Conservation (phyloP, 2,113 vertebrate genomes). For the Cercopithecus mona region DNA sequence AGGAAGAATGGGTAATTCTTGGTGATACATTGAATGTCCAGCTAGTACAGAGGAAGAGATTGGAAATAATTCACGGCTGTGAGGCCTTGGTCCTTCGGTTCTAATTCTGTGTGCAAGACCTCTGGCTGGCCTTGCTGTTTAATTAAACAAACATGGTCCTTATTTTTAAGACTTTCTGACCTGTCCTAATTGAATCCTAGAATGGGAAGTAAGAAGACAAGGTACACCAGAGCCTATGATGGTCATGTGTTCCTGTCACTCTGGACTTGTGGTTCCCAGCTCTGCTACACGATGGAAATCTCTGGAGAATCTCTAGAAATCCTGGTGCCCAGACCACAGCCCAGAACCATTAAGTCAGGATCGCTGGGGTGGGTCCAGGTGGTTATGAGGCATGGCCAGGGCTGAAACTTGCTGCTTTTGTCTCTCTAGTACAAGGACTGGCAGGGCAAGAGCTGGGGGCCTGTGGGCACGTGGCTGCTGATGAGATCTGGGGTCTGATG, state of each 20-base stretch:
- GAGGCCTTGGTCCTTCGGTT: background rate
- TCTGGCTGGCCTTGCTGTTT: background rate
- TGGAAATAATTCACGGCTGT: background rate
- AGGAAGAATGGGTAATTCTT: background rate
- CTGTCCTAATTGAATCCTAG: background rate
- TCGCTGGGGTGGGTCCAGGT: background rate
- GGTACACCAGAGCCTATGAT: background rate
- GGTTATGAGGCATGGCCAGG: background rate
- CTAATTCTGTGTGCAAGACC: background rate
- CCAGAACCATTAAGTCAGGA: background rate
- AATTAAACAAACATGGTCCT: background rate
- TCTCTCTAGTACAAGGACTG: background rate
- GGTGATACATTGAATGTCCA: background rate
- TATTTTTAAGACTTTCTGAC: background rate
- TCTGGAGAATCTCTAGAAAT: background rate
- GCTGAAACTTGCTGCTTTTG: background rate
- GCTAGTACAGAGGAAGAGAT: background rate
- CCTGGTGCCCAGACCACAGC: background rate
- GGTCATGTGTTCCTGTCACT: background rate
- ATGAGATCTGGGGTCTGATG: background rate
- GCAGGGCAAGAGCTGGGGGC: background rate
- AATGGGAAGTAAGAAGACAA: background rate
- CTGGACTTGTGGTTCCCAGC: background rate
- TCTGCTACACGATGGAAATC: background rate
- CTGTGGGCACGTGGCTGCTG: accelerated